A percentile compares a stretch with the other conserved stretches of the same genome.
Conservation (phyloP, 2,888 invertebrate species). For the Trachelus tabidus region DNA sequence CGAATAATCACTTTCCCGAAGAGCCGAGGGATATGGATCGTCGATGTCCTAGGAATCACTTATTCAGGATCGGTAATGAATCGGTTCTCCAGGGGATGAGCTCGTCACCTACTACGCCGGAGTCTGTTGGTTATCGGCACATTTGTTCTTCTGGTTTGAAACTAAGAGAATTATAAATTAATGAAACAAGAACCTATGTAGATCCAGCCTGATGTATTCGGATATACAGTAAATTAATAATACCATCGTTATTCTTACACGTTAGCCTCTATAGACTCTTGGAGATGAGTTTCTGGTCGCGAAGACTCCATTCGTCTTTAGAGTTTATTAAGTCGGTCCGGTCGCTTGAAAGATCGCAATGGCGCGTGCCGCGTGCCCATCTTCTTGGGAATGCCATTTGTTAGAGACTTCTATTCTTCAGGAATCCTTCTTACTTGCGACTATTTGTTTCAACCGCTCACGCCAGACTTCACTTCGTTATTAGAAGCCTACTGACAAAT, state of each 20-base stretch:
- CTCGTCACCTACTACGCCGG: conserved; percentile 48
- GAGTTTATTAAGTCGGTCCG: conserved; percentile 35
- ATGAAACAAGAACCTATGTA: too few relatives aligned
- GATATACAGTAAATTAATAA: too few relatives aligned
- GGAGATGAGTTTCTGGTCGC: not conserved
- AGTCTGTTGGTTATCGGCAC: too few relatives aligned
- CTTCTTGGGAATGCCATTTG: conserved; percentile 33
- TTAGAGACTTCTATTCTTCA: not conserved
- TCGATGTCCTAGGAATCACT: conserved; percentile 28
- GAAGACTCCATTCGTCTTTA: conserved; percentile 24
- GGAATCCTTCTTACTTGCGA: conserved; percentile 10
- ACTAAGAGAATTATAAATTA: too few relatives aligned
- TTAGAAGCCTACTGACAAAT: conserved; percentile 31
- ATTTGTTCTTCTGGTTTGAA: too few relatives aligned
- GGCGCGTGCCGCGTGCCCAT: conserved; percentile 53
- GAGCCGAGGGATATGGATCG: not conserved
- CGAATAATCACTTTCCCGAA: conserved; percentile 61
- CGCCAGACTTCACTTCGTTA: conserved; percentile 19
- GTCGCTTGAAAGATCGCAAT: conserved; percentile 52
- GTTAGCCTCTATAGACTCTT: too few relatives aligned
- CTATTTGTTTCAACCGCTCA: conserved; percentile 56
- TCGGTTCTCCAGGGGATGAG: conserved; percentile 53
- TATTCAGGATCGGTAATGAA: conserved; percentile 62
- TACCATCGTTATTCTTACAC: too few relatives aligned
- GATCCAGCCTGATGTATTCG: too few relatives aligned